Base-by-base conservation (phyloP, 2,113 vertebrate genomes). In the Toxostoma redivivum region DNA sequence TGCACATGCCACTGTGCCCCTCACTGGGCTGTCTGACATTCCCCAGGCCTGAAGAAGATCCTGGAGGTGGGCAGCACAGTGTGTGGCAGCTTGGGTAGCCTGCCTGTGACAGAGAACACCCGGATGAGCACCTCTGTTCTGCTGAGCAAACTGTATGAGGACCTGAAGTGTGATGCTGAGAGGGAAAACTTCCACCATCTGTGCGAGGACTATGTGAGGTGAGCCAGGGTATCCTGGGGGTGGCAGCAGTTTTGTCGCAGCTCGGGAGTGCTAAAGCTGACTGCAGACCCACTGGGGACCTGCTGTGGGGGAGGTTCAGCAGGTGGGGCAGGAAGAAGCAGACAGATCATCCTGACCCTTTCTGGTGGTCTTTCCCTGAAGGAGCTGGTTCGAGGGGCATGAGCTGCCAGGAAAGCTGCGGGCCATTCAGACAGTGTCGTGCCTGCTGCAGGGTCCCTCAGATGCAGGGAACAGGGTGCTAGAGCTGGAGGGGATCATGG, bases 401-500 rank as follows among this genome's bases (percentile, higher is more conserved):
- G 98, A 98, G 27, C 94, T 99, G 73, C 95, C 97, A 0, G 98
- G 98, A 61, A 99, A 99, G 97, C 98, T 99, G 33, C 98, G 98
- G 60, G 99, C 99, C 86, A 99, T 99, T 97, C 99, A 99, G 98
- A 98, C 98, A 0, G 98, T 98, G 40, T 99, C 99, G 1, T 99
- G 99, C 90, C 98, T 99, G 86, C 98, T 99, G 90, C 99, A 99
- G 97, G 99, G 99, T 25, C 99, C 99, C 4, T 98, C 98, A 0
- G 99, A 99, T 0, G 99, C 99, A 0, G 99, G 99, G 22, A 99
- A 99, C 94, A 97, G 98, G 90, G 98, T 98, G 79, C 98, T 99
- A 90, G 99, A 99, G 97, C 98, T 99, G 97, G 98, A 98, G 3
- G 99, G 99, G 5, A 98, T 99, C 97, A 99, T 99, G 98, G 99